Evolutionary conservation across 2,888 invertebrate genomes (phyloP), one percentile per base, ranked within the genome.

Genomic region (Camponotus fellah): DNA sequence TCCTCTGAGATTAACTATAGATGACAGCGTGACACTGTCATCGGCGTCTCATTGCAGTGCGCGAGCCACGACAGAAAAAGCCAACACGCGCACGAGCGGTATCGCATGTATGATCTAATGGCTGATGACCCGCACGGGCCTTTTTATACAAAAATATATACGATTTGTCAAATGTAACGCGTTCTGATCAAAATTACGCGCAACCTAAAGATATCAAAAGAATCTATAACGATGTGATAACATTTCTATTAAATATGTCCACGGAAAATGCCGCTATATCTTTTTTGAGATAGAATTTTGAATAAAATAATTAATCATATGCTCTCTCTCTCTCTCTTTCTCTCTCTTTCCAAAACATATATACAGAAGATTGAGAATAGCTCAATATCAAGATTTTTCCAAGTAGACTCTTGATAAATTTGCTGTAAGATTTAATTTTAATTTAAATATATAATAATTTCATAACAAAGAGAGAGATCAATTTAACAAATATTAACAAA

Each of bases 1-100:
- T 94, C 94, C 94, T 94, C 94, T 94, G 94, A 95, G 94, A 93
- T 94, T 92, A 92, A 91, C 88, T 87, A 91, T 92, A 92, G 90
- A 85, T 87, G 85, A 84, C 85, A 83, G 86, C 83, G 69, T 74
- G 84, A 71, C 85, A 81, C 87, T 91, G 88, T 87, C 90, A 88
- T 90, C 90, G 83, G 88, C 87, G 26, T 68, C 17, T 88, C 89
- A 90, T 91, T 87, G 87, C 90, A 65, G 49, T 68, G 32, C 21
- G 60, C 69, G 85, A 69, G 69, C 79, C 68, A 58, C 65, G 60
- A 56, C 83, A 87, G 82, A 87, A 87, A 86, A 89, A 85, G 81
- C 82, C 77, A 84, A 88, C 88, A 87, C 87, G 90, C 90, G 90
- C 87, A 79, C 69, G 80, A 49, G 49, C 68, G 64, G n/a, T 40